Evolutionary conservation across 2,113 vertebrate genomes (phyloP).

Genomic region (Steatornis caripensis): DNA sequence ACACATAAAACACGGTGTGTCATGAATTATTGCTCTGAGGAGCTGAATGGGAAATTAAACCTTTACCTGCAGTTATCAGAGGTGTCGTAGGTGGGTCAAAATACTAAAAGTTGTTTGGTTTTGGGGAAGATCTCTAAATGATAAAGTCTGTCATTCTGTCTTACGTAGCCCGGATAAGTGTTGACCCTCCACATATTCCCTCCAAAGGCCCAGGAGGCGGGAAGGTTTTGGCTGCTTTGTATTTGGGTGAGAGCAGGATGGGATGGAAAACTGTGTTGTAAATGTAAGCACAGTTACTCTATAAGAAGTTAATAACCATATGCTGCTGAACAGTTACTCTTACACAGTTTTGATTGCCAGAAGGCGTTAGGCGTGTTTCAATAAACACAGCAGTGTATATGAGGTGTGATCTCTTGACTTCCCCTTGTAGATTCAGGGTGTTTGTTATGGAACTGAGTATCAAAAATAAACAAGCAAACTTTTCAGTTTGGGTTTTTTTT

Average conservation of each 20-base stretch:
- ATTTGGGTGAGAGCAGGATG: background rate
- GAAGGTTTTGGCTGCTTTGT: background rate
- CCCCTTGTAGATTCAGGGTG: background rate
- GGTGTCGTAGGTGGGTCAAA: background rate
- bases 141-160: background rate
- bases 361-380: background rate
- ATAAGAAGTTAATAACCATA: background rate
- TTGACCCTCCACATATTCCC: background rate
- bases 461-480: background rate
- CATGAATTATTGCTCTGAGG: background rate
- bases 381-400: background rate
- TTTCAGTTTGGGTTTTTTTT: background rate
- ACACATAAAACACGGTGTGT: background rate
- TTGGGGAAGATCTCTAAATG: background rate
- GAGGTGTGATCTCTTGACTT: background rate
- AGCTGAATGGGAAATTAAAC: background rate
- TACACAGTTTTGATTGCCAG: background rate
- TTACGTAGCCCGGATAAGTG: background rate
- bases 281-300: background rate
- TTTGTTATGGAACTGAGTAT: background rate
- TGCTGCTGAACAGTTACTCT: background rate
- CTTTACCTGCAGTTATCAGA: background rate
- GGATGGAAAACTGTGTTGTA: background rate
- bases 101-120: background rate
- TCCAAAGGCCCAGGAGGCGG: background rate